Evolutionary conservation across 2,797 vertebrate species (phyloP).

Genomic region (Triplophysa bombifrons): DNA sequence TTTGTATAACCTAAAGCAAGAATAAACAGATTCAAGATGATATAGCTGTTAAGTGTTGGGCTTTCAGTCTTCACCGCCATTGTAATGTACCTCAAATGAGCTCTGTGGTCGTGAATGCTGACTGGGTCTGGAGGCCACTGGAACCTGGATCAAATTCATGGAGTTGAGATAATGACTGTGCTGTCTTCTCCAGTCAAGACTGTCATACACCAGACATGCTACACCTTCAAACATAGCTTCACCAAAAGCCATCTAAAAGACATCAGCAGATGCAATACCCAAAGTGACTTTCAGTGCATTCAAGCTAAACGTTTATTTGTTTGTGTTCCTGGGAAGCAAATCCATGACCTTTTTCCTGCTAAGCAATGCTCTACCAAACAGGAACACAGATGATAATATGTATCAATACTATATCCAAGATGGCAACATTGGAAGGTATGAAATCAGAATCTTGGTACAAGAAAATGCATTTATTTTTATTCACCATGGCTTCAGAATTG

Average conservation of each 20-base stretch:
- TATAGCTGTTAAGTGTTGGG: too few relatives aligned
- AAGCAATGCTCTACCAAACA: too few relatives aligned
- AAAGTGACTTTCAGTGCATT: too few relatives aligned
- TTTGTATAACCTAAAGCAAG: slow-evolving; percentile 42
- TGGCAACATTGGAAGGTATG: too few relatives aligned
- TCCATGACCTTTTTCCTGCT: too few relatives aligned
- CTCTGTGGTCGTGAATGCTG: slow-evolving; percentile 31
- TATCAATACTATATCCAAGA: not conserved
- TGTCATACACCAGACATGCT: slow-evolving; percentile 86
- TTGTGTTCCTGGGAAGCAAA: too few relatives aligned
- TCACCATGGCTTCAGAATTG: slow-evolving; percentile 77
- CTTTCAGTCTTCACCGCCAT: not conserved
- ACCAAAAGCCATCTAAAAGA: slow-evolving; percentile 77
- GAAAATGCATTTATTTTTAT: slow-evolving; percentile 28
- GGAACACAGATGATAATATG: too few relatives aligned
- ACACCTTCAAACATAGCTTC: slow-evolving; percentile 82
- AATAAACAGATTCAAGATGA: not conserved
- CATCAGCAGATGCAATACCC: not conserved
- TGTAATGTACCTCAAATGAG: slow-evolving; percentile 60
- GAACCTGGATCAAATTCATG: slow-evolving; percentile 76
- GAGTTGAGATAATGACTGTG: slow-evolving; percentile 82
- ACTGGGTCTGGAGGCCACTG: slow-evolving; percentile 59
- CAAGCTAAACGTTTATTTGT: too few relatives aligned
- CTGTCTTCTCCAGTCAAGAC: slow-evolving; percentile 85
- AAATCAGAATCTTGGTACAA: not conserved